Evolutionary conservation across 2,113 vertebrate genomes (phyloP).

Genomic region (Cromileptes altivelis): DNA sequence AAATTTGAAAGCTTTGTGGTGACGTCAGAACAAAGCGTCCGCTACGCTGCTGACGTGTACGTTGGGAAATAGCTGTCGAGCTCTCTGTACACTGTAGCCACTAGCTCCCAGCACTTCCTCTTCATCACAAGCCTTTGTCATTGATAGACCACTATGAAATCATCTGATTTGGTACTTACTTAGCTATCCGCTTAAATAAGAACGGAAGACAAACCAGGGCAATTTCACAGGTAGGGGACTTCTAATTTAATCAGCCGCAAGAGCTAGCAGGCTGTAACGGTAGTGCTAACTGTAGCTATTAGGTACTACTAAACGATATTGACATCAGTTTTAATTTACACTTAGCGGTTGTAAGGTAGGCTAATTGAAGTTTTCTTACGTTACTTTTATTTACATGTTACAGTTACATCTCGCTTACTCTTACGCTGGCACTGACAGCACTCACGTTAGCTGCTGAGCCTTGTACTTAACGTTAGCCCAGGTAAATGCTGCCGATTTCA

Average conservation of each 20-base stretch:
- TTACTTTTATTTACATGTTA: background rate
- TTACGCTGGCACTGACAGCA: background rate
- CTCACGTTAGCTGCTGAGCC: background rate
- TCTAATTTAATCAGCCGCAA: background rate
- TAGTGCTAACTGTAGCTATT: background rate
- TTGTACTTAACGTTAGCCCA: background rate
- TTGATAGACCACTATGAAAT: conserved; percentile 27
- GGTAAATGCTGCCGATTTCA: background rate
- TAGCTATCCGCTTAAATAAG: background rate
- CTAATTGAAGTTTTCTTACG: background rate
- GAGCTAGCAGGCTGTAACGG: background rate
- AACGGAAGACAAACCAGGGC: background rate
- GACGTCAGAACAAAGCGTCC: conserved; percentile 38
- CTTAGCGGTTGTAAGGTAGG: background rate
- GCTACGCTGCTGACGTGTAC: conserved; percentile 83
- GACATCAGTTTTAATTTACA: background rate
- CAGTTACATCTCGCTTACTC: too few species aligned
- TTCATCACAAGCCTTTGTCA: background rate
- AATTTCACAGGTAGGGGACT: conserved; percentile 53
- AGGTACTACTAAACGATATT: background rate
- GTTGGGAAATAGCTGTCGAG: conserved; percentile 61
- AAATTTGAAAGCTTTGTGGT: background rate
- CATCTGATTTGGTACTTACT: background rate
- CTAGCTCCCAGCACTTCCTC: background rate
- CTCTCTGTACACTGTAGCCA: background rate